phyloP scores from a whole-genome alignment of 2,888 invertebrate species.

The Acanthosepion lycidas region DNA sequence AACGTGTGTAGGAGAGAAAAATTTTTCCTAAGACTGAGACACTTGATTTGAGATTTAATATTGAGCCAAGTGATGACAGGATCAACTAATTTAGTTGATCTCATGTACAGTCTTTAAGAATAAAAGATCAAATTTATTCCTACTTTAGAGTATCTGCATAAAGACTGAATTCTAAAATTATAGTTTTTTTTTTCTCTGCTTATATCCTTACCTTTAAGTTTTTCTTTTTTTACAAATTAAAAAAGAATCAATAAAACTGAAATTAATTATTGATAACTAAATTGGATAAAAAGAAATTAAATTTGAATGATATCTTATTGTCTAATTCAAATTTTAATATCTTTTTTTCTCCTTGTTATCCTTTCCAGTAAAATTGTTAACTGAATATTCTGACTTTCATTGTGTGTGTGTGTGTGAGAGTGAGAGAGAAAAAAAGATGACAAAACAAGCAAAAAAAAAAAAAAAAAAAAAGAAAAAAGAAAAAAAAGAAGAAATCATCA shows the following conservation, averaged over 20 bases:
- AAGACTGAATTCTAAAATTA: not conserved
- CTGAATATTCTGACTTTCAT: not conserved
- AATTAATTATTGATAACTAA: not conserved
- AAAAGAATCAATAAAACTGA: not conserved
- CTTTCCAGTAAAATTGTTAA: not conserved
- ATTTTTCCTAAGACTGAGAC: not conserved
- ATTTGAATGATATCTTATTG: not conserved
- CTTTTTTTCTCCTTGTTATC: not conserved
- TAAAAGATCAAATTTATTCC: not conserved
- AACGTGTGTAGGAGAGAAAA: not conserved
- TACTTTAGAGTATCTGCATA: not conserved
- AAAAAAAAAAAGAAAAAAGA: no score
- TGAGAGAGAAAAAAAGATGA: not conserved
- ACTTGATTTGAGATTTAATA: not conserved
- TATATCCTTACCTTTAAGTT: not conserved
- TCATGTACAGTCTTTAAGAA: not conserved
- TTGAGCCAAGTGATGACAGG: not conserved
- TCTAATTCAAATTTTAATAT: not conserved
- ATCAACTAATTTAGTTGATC: not conserved
- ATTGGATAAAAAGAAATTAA: not conserved
- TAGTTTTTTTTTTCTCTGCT: not conserved
- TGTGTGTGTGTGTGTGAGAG: not conserved
- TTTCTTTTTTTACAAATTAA: not conserved
- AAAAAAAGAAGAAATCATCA: not conserved
- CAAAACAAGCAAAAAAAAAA: not conserved